Conservation (phyloP, 2,888 invertebrate genomes). For the Andrena praecox region DNA sequence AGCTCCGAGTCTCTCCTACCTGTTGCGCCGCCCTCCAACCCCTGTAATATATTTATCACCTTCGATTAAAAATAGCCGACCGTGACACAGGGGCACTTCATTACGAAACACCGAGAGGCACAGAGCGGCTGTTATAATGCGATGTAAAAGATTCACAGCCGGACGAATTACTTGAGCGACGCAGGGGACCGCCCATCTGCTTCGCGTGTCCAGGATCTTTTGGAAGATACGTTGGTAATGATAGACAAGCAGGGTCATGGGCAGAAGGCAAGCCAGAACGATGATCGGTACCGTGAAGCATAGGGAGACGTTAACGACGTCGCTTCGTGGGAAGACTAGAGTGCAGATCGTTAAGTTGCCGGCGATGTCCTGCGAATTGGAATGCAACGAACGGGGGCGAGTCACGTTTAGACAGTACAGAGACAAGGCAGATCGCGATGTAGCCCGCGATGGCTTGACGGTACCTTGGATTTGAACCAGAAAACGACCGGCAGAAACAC, state of each 20-base stretch:
- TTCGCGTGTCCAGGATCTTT: conserved; percentile 86
- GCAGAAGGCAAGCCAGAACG: conserved; percentile 86
- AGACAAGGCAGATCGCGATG: not conserved
- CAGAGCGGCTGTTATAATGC: not conserved
- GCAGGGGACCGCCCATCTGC: conserved; percentile 86
- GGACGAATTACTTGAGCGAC: conserved; percentile 80
- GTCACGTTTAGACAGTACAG: too few relatives aligned
- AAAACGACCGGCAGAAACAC: conserved; percentile 86
- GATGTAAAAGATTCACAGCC: not conserved
- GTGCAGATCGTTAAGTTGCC: conserved; percentile 85
- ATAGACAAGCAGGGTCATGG: conserved; percentile 86
- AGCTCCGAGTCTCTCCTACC: conserved; percentile 85
- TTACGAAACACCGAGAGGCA: not conserved
- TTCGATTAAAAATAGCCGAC: conserved; percentile 10
- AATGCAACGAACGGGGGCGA: not conserved
- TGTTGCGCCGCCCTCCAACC: conserved; percentile 34
- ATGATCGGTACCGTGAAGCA: conserved; percentile 86
- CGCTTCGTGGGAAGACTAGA: conserved; percentile 86
- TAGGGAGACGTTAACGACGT: conserved; percentile 85
- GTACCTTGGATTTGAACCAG: conserved; percentile 85
- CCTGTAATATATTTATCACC: conserved; percentile 18
- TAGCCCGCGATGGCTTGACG: too few relatives aligned
- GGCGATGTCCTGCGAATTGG: conserved; percentile 66
- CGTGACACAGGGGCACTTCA: not conserved
- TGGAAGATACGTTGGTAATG: conserved; percentile 87